Percentiles rank a stretch among this genome's conserved stretches.
phyloP scores from a whole-genome alignment of 1,140 invertebrate species.

The Drosophila hydei region DNA sequence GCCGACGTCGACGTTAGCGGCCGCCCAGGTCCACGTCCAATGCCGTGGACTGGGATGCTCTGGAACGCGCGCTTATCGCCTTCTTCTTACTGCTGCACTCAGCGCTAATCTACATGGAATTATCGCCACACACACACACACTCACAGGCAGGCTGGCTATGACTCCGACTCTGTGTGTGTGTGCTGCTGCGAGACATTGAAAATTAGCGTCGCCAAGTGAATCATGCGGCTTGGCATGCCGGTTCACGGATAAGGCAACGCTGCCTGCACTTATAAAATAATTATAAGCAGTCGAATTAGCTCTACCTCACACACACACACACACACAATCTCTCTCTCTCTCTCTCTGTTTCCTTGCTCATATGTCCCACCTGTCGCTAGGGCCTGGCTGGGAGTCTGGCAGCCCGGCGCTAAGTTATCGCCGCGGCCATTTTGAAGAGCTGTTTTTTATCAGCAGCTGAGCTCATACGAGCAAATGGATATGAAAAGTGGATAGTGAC shows the following conservation, averaged over 20 bases:
- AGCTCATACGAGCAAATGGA: slow-evolving; percentile 16
- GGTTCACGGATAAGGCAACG: slow-evolving; percentile 65
- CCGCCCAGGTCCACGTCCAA: slow-evolving; percentile 33
- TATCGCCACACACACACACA: slow-evolving; percentile 63
- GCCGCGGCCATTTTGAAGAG: slow-evolving; percentile 39
- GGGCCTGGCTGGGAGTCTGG: slow-evolving; percentile 2
- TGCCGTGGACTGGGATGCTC: slow-evolving; percentile 37
- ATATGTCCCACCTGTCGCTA: slow-evolving; percentile 30
- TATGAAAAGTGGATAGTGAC: slow-evolving; percentile 41
- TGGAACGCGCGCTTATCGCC: slow-evolving; percentile 53
- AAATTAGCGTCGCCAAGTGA: slow-evolving; percentile 75
- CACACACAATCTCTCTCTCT: not conserved
- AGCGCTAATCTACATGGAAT: slow-evolving; percentile 75
- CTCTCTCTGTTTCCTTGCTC: not conserved
- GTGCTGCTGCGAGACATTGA: slow-evolving; percentile 39
- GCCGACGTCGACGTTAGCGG: slow-evolving; percentile 22
- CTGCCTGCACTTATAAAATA: slow-evolving; percentile 80
- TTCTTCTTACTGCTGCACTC: slow-evolving; percentile 73
- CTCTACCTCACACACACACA: slow-evolving; percentile 2
- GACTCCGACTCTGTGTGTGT: slow-evolving; percentile 9
- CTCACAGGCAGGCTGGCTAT: slow-evolving; percentile 1
- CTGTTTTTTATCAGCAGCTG: slow-evolving; percentile 39
- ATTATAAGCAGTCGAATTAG: slow-evolving; percentile 65
- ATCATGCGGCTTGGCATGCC: slow-evolving; percentile 64
- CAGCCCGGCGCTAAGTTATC: slow-evolving; percentile 45